Evolutionary conservation across 2,113 vertebrate species (phyloP).

Genomic region (Furnarius figulus): DNA sequence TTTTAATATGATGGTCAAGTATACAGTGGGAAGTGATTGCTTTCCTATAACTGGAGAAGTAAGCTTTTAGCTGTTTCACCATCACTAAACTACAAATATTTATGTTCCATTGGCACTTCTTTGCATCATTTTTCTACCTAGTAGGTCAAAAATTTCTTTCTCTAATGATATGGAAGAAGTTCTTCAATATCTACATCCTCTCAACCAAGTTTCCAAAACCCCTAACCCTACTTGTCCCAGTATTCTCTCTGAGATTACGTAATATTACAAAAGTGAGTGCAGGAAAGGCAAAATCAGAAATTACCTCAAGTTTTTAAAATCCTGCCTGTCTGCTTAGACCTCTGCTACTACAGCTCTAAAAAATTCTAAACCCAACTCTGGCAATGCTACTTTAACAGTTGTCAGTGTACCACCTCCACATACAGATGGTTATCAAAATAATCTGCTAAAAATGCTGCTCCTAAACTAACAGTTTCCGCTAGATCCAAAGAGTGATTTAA

Average conservation of each 20-base stretch:
- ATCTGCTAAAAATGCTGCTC: background rate
- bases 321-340: background rate
- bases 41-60: background rate
- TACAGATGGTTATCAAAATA: constrained; percentile 12
- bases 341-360: background rate
- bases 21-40: background rate
- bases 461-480: background rate
- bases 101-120: background rate
- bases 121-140: background rate
- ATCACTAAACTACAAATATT: background rate
- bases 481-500: background rate
- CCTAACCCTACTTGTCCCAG: background rate
- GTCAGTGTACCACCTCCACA: background rate
- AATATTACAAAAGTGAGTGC: background rate
- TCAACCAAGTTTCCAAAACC: background rate
- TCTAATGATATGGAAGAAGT: background rate
- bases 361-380: background rate
- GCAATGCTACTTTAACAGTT: background rate
- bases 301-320: background rate
- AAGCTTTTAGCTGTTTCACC: background rate
- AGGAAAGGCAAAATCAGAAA: background rate
- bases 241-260: background rate
- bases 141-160: background rate
- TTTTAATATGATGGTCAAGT: background rate
- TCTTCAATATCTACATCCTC: background rate